Base-by-base conservation (phyloP, 2,888 invertebrate species). In the Galerucella pusilla region DNA sequence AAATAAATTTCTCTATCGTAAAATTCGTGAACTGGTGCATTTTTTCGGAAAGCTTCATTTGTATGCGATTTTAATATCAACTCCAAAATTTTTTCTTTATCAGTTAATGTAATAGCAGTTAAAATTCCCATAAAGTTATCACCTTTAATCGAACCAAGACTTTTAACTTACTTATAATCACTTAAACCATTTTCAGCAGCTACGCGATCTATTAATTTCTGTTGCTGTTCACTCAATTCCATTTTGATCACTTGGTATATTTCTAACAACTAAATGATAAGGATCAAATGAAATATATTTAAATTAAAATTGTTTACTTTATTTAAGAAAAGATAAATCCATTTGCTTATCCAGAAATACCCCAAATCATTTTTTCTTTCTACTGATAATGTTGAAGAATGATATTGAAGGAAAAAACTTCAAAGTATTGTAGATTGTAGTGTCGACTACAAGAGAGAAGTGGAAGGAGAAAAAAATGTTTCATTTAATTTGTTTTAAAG, bases 61-160 rank as follows among this genome's bases (percentile, higher is more conserved):
- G 68, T 66, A 6, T 81, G 81, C 14, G 81, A 79, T 80, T 86
- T 86, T n/a, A 84, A 75, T 4, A 86, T 83, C 66, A 83, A 77
- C 28, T 82, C 76, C 12, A 83, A 35, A 1, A 49, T 74, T 57
- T 72, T 74, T 7, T 68, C 54, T 6, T 46, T 68, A 49, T 73
- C 14, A 35, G 73, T 73, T 25, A 80, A 75, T 42, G 54, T 79
- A 14, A 70, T 75, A 75, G 20, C 71, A 7, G 74, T 78, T 35
- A 84, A 80, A 1, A 77, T 20, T 16, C 81, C 80, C 2, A 82
- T 42, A 66, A 79, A 82, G 64, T 80, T 78, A 45, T 76, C 77
- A 63, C 79, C 77, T 74, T 69, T 75, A 9, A 5, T 52, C 1
- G 71, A 59, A 0, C 74, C 76, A 0, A 70, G 28, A 12, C 5